Conservation (phyloP, 2,113 vertebrate genomes). For the Aix galericulata region DNA sequence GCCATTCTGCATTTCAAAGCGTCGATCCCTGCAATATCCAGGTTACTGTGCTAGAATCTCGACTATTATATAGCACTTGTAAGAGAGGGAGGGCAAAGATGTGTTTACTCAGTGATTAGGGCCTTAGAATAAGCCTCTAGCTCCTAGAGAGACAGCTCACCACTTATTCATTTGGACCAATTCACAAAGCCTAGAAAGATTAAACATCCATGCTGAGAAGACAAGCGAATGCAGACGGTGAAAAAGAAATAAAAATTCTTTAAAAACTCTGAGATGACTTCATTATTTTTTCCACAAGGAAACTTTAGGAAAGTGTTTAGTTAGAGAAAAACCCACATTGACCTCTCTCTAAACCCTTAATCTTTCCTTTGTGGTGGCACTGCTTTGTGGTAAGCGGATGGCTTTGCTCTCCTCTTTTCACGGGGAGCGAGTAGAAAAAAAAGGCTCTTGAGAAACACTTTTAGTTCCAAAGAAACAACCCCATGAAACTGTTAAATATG, state of each 20-base stretch:
- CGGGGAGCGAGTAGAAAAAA: conserved; percentile 75
- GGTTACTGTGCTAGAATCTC: conserved; percentile 92
- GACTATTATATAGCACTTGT: conserved; percentile 92
- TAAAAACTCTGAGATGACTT: conserved; percentile 89
- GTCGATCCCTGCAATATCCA: conserved; percentile 87
- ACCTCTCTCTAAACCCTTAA: conserved; percentile 88
- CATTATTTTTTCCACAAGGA: conserved; percentile 89
- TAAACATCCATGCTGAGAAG: conserved; percentile 99
- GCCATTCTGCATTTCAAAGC: conserved; percentile 88
- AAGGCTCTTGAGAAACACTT: conserved; percentile 85
- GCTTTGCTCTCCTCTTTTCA: conserved; percentile 83
- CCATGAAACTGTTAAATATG: conserved; percentile 85
- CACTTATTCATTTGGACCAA: conserved; percentile 97
- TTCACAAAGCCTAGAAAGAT: conserved; percentile 99
- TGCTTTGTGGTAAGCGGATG: conserved; percentile 88
- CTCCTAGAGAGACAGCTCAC: conserved; percentile 96
- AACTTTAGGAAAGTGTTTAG: conserved; percentile 91
- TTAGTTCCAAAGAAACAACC: conserved; percentile 84
- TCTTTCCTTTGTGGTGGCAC: conserved; percentile 86
- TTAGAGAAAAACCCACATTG: conserved; percentile 90
- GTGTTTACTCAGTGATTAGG: conserved; percentile 99
- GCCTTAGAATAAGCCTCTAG: conserved; percentile 99
- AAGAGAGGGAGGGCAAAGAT: conserved; percentile 95
- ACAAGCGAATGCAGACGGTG: conserved; percentile 98
- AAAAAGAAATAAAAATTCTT: conserved; percentile 93